Base-by-base conservation (phyloP, 2,113 vertebrate species). In the Cygnus atratus region DNA sequence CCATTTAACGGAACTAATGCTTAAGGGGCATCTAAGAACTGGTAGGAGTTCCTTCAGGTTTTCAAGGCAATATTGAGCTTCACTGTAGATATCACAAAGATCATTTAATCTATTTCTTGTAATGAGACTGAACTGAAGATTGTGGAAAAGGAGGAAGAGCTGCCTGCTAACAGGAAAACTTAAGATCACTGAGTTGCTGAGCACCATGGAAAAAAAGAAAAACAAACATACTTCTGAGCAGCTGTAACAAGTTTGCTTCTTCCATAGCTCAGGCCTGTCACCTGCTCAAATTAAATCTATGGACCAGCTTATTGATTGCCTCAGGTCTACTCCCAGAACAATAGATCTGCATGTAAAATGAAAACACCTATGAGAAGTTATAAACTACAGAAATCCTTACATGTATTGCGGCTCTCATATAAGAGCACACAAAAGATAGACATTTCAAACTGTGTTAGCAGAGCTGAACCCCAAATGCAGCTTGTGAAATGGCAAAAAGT, bases 71-170 rank as follows among this genome's bases (percentile, higher is more conserved):
- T 46, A 92, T 13, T 94, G 24, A 65, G 15, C 84, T 94, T 74
- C 59, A 68, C 62, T 77, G 73, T 91, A 97, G 93, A 80, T 72
- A 95, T 43, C 70, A 73, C 68, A 96, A 86, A 97, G 62, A 93
- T 61, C 68, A 93, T 67, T 80, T 94, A 68, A 85, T 93, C 4
- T 13, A 8, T 63, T 93, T 92, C 72, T 92, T 93, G 76, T 57
- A 84, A 74, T 74, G 55, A 58, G 76, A 82, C 78, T 87, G 43
- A 78, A 74, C 84, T 78, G 21, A 88, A 78, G 28, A 46, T 39
- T 24, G 25, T 1, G 7, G 81, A 77, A 78, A 87, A 48, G 12
- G 44, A 61, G 7, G 35, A 66, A 76, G 50, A 93, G 18, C n/a
- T 46, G 58, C 77, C 55, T 71, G 26, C 81, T 72, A 33, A 84